Conservation (phyloP, 2,113 vertebrate genomes). For the Pagrus major region DNA sequence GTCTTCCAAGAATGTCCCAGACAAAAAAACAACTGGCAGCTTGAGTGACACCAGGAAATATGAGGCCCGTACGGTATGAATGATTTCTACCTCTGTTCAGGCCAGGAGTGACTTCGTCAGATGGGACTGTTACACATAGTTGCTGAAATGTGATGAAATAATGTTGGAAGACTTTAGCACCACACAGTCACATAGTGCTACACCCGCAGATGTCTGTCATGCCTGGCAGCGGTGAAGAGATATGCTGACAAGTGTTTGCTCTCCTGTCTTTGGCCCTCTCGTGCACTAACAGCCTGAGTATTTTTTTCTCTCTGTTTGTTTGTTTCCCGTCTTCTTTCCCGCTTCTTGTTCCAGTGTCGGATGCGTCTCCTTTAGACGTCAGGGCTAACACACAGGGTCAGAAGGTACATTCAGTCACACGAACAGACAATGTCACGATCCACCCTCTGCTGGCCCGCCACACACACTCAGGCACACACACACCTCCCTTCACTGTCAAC, state of each 20-base stretch:
- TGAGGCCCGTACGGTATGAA: slow-evolving; percentile 30
- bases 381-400: slow-evolving; percentile 56
- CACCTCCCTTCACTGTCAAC: slow-evolving; percentile 50
- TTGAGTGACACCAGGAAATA: slow-evolving; percentile 45
- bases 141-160: slow-evolving; percentile 80
- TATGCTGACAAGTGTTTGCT: slow-evolving; percentile 59
- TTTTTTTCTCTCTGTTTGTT: slow-evolving; percentile 16
- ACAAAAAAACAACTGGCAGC: slow-evolving; percentile 35
- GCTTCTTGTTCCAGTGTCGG: neutral
- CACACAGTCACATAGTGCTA: slow-evolving; percentile 72
- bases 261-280: slow-evolving; percentile 27
- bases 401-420: slow-evolving; percentile 56
- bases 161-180: slow-evolving; percentile 75
- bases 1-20: slow-evolving; percentile 32
- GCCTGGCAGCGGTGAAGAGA: slow-evolving; percentile 30
- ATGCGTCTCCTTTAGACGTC: slow-evolving; percentile 25
- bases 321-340: slow-evolving; percentile 10
- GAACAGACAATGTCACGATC: slow-evolving; percentile 47
- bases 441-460: slow-evolving; percentile 12
- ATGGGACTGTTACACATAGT: slow-evolving; percentile 54
- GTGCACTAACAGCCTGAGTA: neutral
- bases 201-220: slow-evolving; percentile 62
- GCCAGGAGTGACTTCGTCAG: slow-evolving; percentile 41
- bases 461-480: slow-evolving; percentile 16
- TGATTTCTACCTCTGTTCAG: slow-evolving; percentile 39